Percentiles rank a stretch among this genome's conserved stretches.
Conservation (phyloP, 2,888 invertebrate genomes). For the Pterostichus niger region DNA sequence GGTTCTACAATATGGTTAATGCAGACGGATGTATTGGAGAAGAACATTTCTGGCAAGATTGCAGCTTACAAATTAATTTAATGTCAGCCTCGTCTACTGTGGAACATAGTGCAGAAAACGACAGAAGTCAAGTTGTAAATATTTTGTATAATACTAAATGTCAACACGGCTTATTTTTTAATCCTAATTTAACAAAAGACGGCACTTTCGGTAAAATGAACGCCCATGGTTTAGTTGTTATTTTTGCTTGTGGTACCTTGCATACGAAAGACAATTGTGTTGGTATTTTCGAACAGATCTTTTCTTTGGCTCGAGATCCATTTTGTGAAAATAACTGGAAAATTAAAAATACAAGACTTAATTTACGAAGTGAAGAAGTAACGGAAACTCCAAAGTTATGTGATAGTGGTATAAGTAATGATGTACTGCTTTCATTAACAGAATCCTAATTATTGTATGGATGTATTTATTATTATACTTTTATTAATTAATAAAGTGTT, state of each 20-base stretch:
- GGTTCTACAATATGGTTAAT: conserved; percentile 80
- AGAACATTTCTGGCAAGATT: conserved; percentile 81
- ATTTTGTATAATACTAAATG: conserved; percentile 75
- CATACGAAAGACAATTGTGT: conserved; percentile 79
- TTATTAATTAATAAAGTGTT: conserved; percentile 1
- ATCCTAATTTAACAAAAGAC: conserved; percentile 80
- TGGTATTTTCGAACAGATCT: conserved; percentile 84
- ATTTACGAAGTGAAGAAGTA: conserved; percentile 75
- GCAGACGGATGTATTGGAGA: conserved; percentile 74
- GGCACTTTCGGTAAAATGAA: conserved; percentile 81
- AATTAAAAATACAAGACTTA: conserved; percentile 80
- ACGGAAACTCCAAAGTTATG: conserved; percentile 71
- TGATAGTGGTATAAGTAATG: conserved; percentile 72
- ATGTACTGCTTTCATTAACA: conserved; percentile 69
- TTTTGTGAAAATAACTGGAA: conserved; percentile 83
- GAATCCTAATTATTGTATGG: conserved; percentile 3
- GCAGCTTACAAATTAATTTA: conserved; percentile 74
- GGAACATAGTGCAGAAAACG: conserved; percentile 72
- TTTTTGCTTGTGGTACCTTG: conserved; percentile 83
- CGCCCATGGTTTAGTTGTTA: conserved; percentile 81
- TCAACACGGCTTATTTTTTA: conserved; percentile 79
- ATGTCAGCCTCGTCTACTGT: conserved; percentile 70
- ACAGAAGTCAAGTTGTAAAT: conserved; percentile 74
- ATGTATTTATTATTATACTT: conserved; percentile 43
- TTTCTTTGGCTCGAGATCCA: conserved; percentile 83